These are phyloP conservation scores for Schizotus pectinicornis DNA, from an alignment of 2,888 invertebrate species.

Conservation along the genomic window DNA sequence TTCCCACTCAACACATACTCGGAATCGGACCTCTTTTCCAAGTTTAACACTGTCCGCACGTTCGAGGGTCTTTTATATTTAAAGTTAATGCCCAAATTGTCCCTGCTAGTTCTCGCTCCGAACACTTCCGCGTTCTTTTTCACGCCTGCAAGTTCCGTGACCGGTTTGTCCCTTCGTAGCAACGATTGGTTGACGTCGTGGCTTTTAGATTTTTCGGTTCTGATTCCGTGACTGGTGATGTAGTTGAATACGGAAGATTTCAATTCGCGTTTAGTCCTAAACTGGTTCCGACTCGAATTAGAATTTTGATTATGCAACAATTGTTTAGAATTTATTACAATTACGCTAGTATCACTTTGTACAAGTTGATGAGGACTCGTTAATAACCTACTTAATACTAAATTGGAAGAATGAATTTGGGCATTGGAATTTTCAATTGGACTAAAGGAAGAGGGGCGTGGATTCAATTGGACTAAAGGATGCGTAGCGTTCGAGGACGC, in stretches of 20 bases:
- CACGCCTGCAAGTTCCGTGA: background rate
- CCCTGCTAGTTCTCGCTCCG: background rate
- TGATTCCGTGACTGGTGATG: constrained; percentile 4
- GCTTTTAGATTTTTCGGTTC: constrained; percentile 8
- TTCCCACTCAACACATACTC: constrained; percentile 25
- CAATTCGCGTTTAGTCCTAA: constrained; percentile 39
- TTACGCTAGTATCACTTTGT: constrained; percentile 53
- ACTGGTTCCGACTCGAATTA: constrained; percentile 27
- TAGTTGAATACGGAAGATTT: constrained; percentile 30
- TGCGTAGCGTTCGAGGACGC: constrained; percentile 54
- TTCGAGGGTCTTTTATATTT: constrained; percentile 3
- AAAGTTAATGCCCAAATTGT: constrained; percentile 4
- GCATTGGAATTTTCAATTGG: constrained; percentile 50
- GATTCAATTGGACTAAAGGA: constrained; percentile 37
- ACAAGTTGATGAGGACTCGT: constrained; percentile 41
- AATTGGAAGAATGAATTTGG: constrained; percentile 50
- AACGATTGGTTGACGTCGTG: constrained; percentile 20
- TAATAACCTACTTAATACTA: constrained; percentile 52
- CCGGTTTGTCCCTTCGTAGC: constrained; percentile 11
- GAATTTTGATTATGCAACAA: constrained; percentile 42
- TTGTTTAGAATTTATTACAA: constrained; percentile 45
- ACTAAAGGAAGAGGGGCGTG: constrained; percentile 42
- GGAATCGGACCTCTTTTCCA: constrained; percentile 15
- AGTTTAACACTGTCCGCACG: constrained; percentile 3
- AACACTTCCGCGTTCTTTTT: background rate